Percentiles rank a stretch among this genome's conserved stretches.
Evolutionary conservation across 2,888 invertebrate species (phyloP).

Genomic region (Fissipunctia ypsillon): DNA sequence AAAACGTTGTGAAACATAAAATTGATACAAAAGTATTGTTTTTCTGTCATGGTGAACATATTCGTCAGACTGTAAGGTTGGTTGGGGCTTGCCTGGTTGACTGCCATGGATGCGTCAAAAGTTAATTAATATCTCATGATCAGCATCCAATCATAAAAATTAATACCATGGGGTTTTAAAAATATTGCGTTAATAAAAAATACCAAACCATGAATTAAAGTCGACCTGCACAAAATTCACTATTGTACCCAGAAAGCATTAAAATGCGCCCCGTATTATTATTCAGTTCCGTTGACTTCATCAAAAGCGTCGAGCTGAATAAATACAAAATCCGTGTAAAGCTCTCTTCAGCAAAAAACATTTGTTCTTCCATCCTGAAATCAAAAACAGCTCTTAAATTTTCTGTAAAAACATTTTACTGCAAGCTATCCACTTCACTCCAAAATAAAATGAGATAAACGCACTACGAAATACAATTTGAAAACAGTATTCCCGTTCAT

Average conservation of each 20-base stretch:
- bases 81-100: too few relatives aligned
- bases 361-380: constrained; percentile 16
- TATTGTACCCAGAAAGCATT: background rate
- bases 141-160: background rate
- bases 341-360: constrained; percentile 16
- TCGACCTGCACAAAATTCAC: background rate
- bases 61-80: background rate
- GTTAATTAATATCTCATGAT: background rate
- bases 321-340: constrained; percentile 21
- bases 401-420: constrained; percentile 33
- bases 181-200: background rate
- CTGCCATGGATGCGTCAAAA: background rate
- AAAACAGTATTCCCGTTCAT: constrained; percentile 32
- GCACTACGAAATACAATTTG: constrained; percentile 44
- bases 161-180: background rate
- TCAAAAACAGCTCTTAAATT: constrained; percentile 24
- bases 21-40: background rate
- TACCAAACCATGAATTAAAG: background rate
- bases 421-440: constrained; percentile 29
- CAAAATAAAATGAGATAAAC: constrained; percentile 43
- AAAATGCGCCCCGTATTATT: background rate
- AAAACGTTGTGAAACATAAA: background rate
- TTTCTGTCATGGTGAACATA: background rate
- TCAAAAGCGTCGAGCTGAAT: constrained; percentile 23
- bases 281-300: background rate